Conservation (phyloP, 1,140 invertebrate genomes). For the Zaprionus camerounensis region DNA sequence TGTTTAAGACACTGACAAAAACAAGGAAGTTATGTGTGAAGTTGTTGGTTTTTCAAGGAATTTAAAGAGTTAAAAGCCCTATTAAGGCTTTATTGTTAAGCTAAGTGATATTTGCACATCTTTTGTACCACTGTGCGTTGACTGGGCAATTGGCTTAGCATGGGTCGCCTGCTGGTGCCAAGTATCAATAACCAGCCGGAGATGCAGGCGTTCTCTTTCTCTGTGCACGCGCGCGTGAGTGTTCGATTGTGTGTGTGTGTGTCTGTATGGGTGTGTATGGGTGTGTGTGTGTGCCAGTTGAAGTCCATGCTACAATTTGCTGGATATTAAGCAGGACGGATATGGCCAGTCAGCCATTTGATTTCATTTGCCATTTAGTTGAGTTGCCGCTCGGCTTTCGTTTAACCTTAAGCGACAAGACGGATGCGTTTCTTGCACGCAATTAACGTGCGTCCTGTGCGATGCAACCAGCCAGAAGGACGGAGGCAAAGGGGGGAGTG, state of each 20-base stretch:
- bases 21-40: neutral
- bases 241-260: conserved; percentile 16
- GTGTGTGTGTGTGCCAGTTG: conserved; percentile 13
- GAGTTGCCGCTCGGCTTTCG: conserved; percentile 11
- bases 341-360: conserved; percentile 49
- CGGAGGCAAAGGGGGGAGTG: neutral
- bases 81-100: no score
- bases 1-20: neutral
- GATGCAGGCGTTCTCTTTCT: conserved; percentile 6
- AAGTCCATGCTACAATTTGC: conserved; percentile 31
- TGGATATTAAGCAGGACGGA: conserved; percentile 31
- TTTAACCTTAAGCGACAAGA: conserved; percentile 8
- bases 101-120: no score
- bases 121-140: conserved; percentile 10
- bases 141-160: conserved; percentile 23
- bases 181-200: conserved; percentile 57
- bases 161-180: conserved; percentile 44
- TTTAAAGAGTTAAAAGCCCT: no score
- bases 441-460: conserved; percentile 30
- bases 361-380: conserved; percentile 49
- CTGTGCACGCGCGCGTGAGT: neutral
- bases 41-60: no score
- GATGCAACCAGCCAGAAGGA: neutral
- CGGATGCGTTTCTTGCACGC: conserved; percentile 29
- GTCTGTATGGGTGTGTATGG: no score